Conservation (phyloP, 1,140 invertebrate genomes). For the Amphibalanus amphitrite region DNA sequence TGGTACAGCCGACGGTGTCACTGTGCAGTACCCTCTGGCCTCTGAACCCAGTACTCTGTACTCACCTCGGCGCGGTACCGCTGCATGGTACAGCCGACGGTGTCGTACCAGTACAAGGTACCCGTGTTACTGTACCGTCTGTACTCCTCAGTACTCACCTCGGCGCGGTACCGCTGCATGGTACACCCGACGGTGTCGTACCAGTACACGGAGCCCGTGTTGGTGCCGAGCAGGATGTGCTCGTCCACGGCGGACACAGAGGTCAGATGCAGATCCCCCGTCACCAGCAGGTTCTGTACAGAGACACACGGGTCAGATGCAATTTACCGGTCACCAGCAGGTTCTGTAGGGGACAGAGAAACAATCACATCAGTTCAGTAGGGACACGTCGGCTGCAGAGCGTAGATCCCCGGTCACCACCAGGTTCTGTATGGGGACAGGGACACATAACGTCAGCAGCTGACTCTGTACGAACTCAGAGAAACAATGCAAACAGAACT, state of each 20-base stretch:
- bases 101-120: not conserved
- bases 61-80: not conserved
- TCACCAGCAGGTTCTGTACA: not conserved
- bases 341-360: no score
- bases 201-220: constrained; percentile 2
- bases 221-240: not conserved
- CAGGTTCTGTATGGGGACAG: not conserved
- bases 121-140: no score
- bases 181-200: not conserved
- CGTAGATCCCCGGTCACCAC: not conserved
- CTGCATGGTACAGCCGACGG: not conserved
- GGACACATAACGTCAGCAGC: not conserved
- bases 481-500: no score
- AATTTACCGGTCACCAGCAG: no score
- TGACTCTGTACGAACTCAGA: no score
- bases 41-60: not conserved
- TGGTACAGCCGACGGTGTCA: not conserved
- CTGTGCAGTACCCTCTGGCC: no score
- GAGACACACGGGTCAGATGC: not conserved
- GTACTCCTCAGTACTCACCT: not conserved
- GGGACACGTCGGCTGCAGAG: no score
- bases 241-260: not conserved
- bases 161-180: not conserved
- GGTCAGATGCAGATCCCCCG: not conserved
- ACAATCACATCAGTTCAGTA: no score